Evolutionary conservation across 2,113 vertebrate species (phyloP).

Genomic region (Nettapus auritus): DNA sequence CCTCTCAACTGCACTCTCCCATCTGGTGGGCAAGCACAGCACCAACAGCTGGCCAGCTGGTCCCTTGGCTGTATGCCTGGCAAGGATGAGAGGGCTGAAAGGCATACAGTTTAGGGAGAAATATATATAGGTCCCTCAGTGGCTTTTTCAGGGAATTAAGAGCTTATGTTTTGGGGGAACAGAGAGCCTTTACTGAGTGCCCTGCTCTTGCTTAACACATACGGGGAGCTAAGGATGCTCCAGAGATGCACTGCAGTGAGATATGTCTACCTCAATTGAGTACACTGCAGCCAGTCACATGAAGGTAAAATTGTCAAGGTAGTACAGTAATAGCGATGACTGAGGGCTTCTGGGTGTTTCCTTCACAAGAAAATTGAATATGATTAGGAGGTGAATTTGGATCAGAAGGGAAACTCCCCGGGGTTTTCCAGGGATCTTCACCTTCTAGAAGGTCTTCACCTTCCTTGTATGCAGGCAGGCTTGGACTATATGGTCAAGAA

Average conservation of each 20-base stretch:
- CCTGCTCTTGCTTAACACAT: neutral
- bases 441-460: neutral
- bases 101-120: neutral
- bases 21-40: neutral
- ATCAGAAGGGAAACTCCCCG: neutral
- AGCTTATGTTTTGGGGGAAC: neutral
- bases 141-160: neutral
- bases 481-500: no score
- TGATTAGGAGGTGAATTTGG: neutral
- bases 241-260: neutral
- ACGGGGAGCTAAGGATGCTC: neutral
- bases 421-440: neutral
- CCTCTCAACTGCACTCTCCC: neutral
- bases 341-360: neutral
- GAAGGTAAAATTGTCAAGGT: neutral
- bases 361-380: neutral
- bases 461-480: neutral
- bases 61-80: neutral
- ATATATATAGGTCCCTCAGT: neutral
- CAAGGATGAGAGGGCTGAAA: neutral
- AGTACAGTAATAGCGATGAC: neutral
- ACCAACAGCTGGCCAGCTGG: neutral
- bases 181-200: neutral
- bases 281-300: neutral
- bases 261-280: neutral